These are phyloP conservation scores for Chloroceryle inda DNA, from an alignment of 2,797 vertebrate genomes.

Conservation along the genomic window DNA sequence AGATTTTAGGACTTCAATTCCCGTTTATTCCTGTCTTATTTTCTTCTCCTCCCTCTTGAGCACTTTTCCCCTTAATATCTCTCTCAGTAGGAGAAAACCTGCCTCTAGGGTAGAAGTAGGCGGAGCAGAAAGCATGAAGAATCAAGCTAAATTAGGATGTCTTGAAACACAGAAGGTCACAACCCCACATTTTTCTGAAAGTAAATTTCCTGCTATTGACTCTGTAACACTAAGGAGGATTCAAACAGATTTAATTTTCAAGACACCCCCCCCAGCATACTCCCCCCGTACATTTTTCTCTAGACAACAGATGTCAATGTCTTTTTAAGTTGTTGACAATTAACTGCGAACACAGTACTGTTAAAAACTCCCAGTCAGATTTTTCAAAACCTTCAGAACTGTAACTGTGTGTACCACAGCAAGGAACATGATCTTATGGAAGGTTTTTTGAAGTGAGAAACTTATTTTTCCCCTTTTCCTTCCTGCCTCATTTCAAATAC, in stretches of 20 bases:
- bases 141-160: slow-evolving; percentile 61
- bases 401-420: slow-evolving; percentile 30
- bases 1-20: slow-evolving; percentile 69
- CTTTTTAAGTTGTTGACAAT: slow-evolving; percentile 73
- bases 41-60: slow-evolving; percentile 37
- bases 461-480: slow-evolving; percentile 27
- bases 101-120: slow-evolving; percentile 68
- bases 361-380: slow-evolving; percentile 60
- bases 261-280: not conserved
- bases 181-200: slow-evolving; percentile 70
- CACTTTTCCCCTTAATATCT: slow-evolving; percentile 67
- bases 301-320: slow-evolving; percentile 72
- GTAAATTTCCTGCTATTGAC: slow-evolving; percentile 73
- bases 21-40: slow-evolving; percentile 57
- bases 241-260: slow-evolving; percentile 47
- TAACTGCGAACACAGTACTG: slow-evolving; percentile 58
- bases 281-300: slow-evolving; percentile 36
- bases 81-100: slow-evolving; percentile 54
- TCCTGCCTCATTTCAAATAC: slow-evolving; percentile 48
- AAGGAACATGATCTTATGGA: slow-evolving; percentile 28
- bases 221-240: slow-evolving; percentile 60
- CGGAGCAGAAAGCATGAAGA: slow-evolving; percentile 72
- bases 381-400: slow-evolving; percentile 69
- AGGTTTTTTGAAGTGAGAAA: slow-evolving; percentile 23
- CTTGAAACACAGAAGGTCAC: slow-evolving; percentile 73